Base-by-base conservation (phyloP, 2,797 vertebrate genomes). In the Neopelma chrysocephalum region DNA sequence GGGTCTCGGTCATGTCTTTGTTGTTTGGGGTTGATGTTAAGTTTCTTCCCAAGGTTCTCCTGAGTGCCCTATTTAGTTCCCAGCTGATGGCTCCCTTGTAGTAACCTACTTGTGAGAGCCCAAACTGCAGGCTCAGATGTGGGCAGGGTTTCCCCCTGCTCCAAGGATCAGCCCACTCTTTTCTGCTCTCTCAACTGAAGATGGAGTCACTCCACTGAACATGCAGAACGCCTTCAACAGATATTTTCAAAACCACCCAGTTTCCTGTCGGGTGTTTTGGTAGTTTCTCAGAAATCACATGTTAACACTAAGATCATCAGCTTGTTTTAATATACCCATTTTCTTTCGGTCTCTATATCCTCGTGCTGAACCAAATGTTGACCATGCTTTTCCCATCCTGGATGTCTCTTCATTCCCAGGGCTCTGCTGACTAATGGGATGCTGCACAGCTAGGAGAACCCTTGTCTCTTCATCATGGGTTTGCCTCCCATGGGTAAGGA, bases 231-330 rank as follows among this genome's bases (percentile, higher is more conserved):
- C 47, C 80, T 60, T 82, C 77, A 47, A 11, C 3, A 80, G 60
- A 78, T 45, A 42, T 77, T 94, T 86, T 87, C 79, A 90, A 95
- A 95, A 64, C 80, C 80, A 83, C 77, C 53, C 50, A 8, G 38
- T 65, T 95, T 96, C 95, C 95, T 94, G 85, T 42, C 53, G 61
- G 65, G 5, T 85, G 76, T 60, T 89, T 89, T 70, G 53, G 60
- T 77, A 87, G 45, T n/a, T 94, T 75, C 84, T 93, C 60, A 75
- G 79, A 95, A 95, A 71, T 89, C 85, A 88, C 9, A 2, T 88
- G 82, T 71, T 75, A 77, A 57, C 38, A 22, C 32, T 68, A 61
- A 78, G 56, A 72, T 47, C 42, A 54, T 76, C 72, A 43, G 13
- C 36, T 89, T 62, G 25, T 70, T 80, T 73, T 43, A 77, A 48